Conservation (phyloP, 2,888 invertebrate genomes). For the Sminthurides aquaticus region DNA sequence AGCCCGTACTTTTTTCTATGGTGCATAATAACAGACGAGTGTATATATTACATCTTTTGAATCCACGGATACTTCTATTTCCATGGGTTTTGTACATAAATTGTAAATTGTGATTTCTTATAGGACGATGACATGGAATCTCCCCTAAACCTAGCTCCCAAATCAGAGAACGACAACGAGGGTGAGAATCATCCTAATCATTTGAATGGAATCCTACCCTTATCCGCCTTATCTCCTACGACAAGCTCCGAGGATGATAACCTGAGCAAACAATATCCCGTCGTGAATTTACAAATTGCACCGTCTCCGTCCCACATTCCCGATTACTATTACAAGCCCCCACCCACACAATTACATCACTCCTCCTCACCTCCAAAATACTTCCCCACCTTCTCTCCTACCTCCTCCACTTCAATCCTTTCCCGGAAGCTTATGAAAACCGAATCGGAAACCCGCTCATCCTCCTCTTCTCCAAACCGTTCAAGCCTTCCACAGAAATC, state of each 20-base stretch:
- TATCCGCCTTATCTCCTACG: background rate
- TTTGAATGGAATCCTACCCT: background rate
- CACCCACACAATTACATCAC: background rate
- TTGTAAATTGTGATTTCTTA: background rate
- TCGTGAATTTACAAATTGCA: background rate
- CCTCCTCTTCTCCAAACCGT: background rate
- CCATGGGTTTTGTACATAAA: too few relatives aligned
- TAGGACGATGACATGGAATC: background rate
- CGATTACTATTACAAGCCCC: background rate
- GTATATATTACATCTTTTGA: too few relatives aligned
- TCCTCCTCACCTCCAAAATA: background rate
- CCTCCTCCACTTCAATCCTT: too few relatives aligned
- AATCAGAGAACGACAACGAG: background rate
- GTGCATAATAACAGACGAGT: too few relatives aligned
- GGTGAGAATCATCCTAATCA: background rate
- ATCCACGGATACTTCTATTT: too few relatives aligned
- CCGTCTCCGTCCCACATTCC: constrained; percentile 2
- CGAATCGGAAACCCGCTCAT: background rate
- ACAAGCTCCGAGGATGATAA: background rate
- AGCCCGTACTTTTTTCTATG: background rate
- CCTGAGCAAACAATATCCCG: constrained; percentile 1
- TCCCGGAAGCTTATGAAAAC: background rate
- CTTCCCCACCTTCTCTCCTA: background rate
- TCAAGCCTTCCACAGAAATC: background rate
- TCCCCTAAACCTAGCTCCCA: background rate